phyloP scores from a whole-genome alignment of 2,113 vertebrate species.

The Gasterosteus aculeatus region DNA sequence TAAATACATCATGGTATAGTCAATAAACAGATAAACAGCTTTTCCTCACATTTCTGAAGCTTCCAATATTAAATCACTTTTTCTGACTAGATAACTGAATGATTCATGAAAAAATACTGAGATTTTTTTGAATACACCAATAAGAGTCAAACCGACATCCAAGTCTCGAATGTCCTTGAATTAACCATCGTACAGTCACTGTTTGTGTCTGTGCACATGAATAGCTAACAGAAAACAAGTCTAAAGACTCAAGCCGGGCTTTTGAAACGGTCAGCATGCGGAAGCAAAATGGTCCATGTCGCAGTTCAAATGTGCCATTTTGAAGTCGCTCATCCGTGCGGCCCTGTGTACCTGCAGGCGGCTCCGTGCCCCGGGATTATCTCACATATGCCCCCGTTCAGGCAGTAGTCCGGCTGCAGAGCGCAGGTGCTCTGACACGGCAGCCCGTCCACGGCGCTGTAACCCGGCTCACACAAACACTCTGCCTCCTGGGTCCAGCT shows the following conservation, averaged over 20 bases:
- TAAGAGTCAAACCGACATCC: not conserved
- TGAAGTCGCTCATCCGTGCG: not conserved
- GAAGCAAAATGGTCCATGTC: not conserved
- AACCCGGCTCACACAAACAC: slow-evolving; percentile 88
- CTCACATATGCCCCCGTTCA: slow-evolving; percentile 84
- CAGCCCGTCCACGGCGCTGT: slow-evolving; percentile 69
- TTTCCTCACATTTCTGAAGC: too few species aligned
- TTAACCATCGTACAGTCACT: not conserved
- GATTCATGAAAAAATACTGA: too few species aligned
- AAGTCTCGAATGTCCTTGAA: slow-evolving; percentile 13
- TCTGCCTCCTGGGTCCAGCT: slow-evolving; percentile 83
- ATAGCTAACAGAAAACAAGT: not conserved
- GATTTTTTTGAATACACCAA: too few species aligned
- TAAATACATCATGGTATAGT: not conserved
- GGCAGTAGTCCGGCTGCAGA: slow-evolving; percentile 81
- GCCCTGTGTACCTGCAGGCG: slow-evolving; percentile 86
- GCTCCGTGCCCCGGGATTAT: slow-evolving; percentile 83
- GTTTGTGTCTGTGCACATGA: not conserved
- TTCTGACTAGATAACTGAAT: not conserved
- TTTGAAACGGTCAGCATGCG: not conserved
- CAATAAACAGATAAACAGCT: too few species aligned
- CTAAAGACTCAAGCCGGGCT: not conserved
- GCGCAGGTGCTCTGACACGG: slow-evolving; percentile 86
- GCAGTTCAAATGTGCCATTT: not conserved
- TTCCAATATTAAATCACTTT: not conserved